Conservation (phyloP, 1,140 invertebrate genomes). For the Babylonia areolata region DNA sequence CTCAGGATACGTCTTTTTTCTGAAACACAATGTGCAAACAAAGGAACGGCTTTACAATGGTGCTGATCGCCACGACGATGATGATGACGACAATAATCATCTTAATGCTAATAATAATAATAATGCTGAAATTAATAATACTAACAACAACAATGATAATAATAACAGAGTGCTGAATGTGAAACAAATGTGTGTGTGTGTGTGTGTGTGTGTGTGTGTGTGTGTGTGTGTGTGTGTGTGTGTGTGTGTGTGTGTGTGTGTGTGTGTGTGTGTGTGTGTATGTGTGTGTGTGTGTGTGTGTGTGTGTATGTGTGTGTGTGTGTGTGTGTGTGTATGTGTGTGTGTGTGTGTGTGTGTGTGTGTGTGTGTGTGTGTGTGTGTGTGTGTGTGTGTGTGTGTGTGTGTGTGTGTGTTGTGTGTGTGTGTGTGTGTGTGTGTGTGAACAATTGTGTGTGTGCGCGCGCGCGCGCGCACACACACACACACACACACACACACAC, state of each 20-base stretch:
- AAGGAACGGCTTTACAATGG: too few species aligned
- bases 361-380: not conserved
- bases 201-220: slow-evolving; percentile 26
- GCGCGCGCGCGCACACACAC: too few species aligned
- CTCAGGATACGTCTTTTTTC: too few species aligned
- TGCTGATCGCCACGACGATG: too few species aligned
- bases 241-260: not conserved
- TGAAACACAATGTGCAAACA: too few species aligned
- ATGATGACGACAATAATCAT: not conserved
- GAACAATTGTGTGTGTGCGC: not conserved
- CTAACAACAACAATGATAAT: not conserved
- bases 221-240: not conserved
- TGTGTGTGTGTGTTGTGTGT: not conserved
- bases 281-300: slow-evolving; percentile 21
- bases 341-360: not conserved
- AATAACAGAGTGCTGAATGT: not conserved
- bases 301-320: slow-evolving; percentile 1
- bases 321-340: slow-evolving; percentile 13
- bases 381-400: not conserved
- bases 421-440: not conserved
- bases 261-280: slow-evolving; percentile 16
- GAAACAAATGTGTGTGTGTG: slow-evolving; percentile 22
- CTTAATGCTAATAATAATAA: not conserved
- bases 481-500: too few species aligned
- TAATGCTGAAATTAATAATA: not conserved